Evolutionary conservation across 1,140 invertebrate genomes (phyloP), one percentile per base, ranked within the genome.

Genomic region (Caerostris extrusa): DNA sequence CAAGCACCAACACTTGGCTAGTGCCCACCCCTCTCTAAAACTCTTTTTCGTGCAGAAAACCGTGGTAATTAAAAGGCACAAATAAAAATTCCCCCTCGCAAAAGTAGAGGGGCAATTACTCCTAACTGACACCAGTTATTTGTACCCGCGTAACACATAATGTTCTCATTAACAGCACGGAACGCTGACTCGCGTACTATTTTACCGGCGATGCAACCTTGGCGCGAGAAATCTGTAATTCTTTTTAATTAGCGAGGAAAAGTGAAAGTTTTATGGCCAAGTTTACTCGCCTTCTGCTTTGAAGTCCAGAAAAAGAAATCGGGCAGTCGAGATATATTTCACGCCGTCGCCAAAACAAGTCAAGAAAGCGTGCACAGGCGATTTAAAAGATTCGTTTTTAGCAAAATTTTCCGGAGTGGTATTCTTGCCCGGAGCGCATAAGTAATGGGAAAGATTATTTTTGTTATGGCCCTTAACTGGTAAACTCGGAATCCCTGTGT

Each of bases 181-280:
- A 34, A 71, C 61, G 88, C 5, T 55, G 34, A 91, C 71, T 77
- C 61, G 89, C 50, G 67, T 53, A 57, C 64, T 90, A 71, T 90
- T 90, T 90, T 71, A 69, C 61, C 55, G 88, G 50, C 71, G 88
- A 90, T 90, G 19, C 82, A 91, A 91, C 69, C 58, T 60, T 10
- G 12, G 57, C 34, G 71, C 57, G 60, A 64, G n/a, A 90, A 58
- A 81, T 91, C 56, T 67, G 89, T 91, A 91, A 91, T 91, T 91
- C 89, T 91, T 91, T 91, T 91, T 91, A 91, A 91, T 91, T 91
- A 91, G 89, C 53, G 89, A 34, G 71, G 89, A 91, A 91, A 81
- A 91, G 89, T 91, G 89, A 91, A 91, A 81, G 89, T 91, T 91
- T 91, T 91, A 91, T 56, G 87, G 67, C 12, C 14, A 71, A 57